A percentile compares a stretch with the other conserved stretches of the same genome.
phyloP scores from a whole-genome alignment of 2,888 invertebrate species.

The Trichopria drosophilae region DNA sequence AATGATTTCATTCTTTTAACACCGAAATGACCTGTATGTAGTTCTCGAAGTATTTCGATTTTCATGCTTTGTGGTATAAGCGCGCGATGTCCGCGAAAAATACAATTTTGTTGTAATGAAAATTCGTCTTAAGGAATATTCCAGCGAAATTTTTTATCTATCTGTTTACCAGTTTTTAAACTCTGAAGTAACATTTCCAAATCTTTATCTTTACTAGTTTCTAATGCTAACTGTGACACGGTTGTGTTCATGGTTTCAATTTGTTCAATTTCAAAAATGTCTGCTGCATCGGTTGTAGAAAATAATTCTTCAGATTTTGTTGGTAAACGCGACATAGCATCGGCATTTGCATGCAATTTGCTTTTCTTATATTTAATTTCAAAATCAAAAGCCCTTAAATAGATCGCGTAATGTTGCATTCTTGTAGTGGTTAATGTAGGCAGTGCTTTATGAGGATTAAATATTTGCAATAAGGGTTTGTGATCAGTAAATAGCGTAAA shows the following conservation, averaged over 20 bases:
- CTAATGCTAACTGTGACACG: slow-evolving; percentile 1
- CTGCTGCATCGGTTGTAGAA: slow-evolving; percentile 17
- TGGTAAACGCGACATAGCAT: slow-evolving; percentile 32
- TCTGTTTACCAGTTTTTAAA: background rate
- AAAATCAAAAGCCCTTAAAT: slow-evolving; percentile 31
- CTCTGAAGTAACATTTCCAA: slow-evolving; percentile 1
- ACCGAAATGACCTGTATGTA: slow-evolving; percentile 1
- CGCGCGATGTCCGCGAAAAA: background rate
- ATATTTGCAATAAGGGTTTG: slow-evolving; percentile 36
- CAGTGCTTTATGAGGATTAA: slow-evolving; percentile 14
- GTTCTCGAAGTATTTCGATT: background rate
- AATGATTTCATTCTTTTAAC: background rate
- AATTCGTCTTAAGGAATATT: slow-evolving; percentile 3
- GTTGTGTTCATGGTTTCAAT: background rate
- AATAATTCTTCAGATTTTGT: slow-evolving; percentile 1
- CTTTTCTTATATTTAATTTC: slow-evolving; percentile 22
- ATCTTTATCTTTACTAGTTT: background rate
- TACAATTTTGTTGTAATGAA: background rate
- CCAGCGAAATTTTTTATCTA: slow-evolving; percentile 4
- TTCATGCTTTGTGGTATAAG: background rate
- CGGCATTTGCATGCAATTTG: slow-evolving; percentile 30
- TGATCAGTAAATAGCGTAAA: slow-evolving; percentile 45
- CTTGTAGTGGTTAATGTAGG: slow-evolving; percentile 30
- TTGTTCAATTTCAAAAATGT: slow-evolving; percentile 17
- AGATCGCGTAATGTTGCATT: slow-evolving; percentile 37